A percentile compares a stretch with the other conserved stretches of the same genome.
Conservation (phyloP, 2,797 vertebrate species). For the Sebastes hubbsi region DNA sequence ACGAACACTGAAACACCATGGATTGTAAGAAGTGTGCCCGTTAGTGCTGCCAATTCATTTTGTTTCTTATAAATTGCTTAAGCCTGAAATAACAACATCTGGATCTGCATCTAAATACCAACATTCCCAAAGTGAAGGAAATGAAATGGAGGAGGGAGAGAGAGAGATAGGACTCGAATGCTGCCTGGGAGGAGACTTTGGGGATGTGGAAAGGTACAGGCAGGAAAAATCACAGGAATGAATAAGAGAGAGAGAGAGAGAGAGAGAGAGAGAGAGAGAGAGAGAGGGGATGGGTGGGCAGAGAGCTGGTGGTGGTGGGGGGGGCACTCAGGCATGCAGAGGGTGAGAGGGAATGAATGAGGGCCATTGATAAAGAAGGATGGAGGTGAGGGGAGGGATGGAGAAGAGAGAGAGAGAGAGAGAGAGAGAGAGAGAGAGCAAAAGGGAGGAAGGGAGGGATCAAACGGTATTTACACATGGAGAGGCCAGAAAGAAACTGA, state of each 20-base stretch:
- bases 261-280: neutral
- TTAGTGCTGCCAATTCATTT: neutral
- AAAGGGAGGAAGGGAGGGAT: conserved; percentile 43
- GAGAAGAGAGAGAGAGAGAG: conserved; percentile 15
- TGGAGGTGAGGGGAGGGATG: conserved; percentile 39
- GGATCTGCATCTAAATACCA: conserved; percentile 46
- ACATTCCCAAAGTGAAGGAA: conserved; percentile 36
- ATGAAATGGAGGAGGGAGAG: conserved; percentile 36
- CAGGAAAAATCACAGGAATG: conserved; percentile 68
- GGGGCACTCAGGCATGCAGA: conserved; percentile 66
- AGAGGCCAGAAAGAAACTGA: conserved; percentile 41
- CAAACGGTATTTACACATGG: conserved; percentile 68
- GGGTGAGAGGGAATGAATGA: conserved; percentile 72
- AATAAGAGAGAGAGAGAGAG: conserved; percentile 26
- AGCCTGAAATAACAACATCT: conserved; percentile 35
- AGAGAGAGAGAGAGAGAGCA: neutral
- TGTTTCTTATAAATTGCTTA: neutral
- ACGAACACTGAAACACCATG: neutral
- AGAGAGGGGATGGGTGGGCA: conserved; percentile 17
- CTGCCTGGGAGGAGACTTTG: conserved; percentile 38
- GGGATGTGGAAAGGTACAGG: conserved; percentile 72
- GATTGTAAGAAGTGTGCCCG: neutral
- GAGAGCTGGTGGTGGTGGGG: conserved; percentile 42
- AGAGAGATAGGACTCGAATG: conserved; percentile 32
- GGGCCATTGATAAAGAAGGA: conserved; percentile 71